Conservation (phyloP, 2,797 vertebrate species). For the Mastacembelus armatus region DNA sequence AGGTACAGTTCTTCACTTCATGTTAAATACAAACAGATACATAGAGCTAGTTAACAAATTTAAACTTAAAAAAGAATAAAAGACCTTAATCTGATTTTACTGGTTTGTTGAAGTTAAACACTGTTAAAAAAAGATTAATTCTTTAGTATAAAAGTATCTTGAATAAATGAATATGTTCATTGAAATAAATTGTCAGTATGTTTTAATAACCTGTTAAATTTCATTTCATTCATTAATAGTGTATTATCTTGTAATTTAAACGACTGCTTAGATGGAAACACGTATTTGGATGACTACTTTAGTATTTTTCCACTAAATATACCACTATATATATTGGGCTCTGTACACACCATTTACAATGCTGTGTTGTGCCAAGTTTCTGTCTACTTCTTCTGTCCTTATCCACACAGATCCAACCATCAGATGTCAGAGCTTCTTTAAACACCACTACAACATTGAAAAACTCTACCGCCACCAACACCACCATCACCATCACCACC, state of each 20-base stretch:
- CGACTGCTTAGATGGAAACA: background rate
- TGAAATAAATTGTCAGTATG: background rate
- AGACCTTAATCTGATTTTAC: background rate
- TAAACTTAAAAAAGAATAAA: background rate
- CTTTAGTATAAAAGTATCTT: background rate
- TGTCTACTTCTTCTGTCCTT: background rate
- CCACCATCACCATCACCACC: no score
- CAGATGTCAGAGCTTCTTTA: no score
- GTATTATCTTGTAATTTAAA: background rate
- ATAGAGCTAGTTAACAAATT: no score
- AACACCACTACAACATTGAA: no score
- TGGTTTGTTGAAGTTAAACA: background rate
- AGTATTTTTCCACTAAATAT: background rate
- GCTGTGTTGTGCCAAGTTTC: background rate
- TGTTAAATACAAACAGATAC: background rate
- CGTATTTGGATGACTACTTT: background rate
- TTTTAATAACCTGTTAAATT: background rate
- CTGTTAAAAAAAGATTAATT: background rate
- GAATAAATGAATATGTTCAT: background rate
- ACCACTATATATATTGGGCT: background rate
- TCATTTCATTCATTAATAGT: no score
- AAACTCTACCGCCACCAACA: no score
- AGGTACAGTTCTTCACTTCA: slow-evolving; percentile 41
- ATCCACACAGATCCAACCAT: no score
- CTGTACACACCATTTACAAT: background rate